Percentiles rank a stretch among this genome's conserved stretches.
phyloP scores from a whole-genome alignment of 35 echinoderm and acorn worm genomes.

The Strongylocentrotus purpuratus region DNA sequence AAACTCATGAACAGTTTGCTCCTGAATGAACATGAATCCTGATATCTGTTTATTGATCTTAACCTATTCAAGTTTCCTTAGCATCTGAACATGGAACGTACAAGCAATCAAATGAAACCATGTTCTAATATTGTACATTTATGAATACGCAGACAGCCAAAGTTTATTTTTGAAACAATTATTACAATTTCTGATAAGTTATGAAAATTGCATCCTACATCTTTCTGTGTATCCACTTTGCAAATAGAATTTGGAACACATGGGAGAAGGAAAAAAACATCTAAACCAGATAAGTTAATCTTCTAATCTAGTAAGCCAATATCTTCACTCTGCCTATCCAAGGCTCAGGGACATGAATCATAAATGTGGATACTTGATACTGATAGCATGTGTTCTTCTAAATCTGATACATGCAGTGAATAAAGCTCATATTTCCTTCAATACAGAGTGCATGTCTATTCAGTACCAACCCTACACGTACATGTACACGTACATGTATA shows the following conservation, averaged over 20 bases:
- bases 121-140: no score
- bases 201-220: not conserved
- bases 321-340: not conserved
- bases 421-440: no score
- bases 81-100: no score
- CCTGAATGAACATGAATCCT: no score
- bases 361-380: not conserved
- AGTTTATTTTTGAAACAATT: not conserved
- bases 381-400: not conserved
- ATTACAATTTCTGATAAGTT: not conserved
- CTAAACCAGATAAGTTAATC: not conserved
- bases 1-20: no score
- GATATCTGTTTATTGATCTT: no score
- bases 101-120: no score
- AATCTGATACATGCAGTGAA: not conserved
- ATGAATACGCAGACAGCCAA: not conserved
- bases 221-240: not conserved
- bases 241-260: not conserved
- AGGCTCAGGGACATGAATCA: not conserved
- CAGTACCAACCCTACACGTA: no score
- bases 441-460: not conserved
- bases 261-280: not conserved
- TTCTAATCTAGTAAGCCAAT: slow-evolving; percentile 2
- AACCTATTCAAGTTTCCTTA: no score
- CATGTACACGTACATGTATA: no score